These are phyloP conservation scores for Melieria picta DNA, from an alignment of 2,888 invertebrate genomes.

Conservation along the genomic window DNA sequence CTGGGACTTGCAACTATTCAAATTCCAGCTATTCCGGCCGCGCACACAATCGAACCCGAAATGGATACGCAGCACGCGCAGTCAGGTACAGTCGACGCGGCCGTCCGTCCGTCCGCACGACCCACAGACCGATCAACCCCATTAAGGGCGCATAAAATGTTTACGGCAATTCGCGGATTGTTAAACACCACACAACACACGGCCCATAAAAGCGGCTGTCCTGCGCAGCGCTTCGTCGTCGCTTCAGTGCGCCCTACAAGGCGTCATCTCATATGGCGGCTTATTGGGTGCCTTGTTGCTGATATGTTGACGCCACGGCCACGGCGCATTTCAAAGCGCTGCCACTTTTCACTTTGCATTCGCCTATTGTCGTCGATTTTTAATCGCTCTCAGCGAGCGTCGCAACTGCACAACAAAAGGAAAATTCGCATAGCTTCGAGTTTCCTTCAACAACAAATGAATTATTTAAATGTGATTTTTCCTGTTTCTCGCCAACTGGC, in stretches of 20 bases:
- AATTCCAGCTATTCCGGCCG: too few species aligned
- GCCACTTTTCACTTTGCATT: conserved; percentile 1
- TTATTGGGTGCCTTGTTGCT: too few species aligned
- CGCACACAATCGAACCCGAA: too few species aligned
- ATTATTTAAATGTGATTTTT: conserved; percentile 37
- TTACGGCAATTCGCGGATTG: conserved; percentile 55
- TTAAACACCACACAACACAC: conserved; percentile 41
- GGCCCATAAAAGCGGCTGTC: not conserved
- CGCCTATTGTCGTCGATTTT: conserved; percentile 46
- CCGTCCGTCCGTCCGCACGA: too few species aligned
- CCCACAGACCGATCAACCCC: conserved; percentile 46
- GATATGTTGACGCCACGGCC: too few species aligned
- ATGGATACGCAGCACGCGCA: not conserved
- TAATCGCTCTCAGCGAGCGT: conserved; percentile 55
- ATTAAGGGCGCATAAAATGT: conserved; percentile 46
- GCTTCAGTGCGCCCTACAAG: too few species aligned
- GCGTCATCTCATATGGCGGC: too few species aligned
- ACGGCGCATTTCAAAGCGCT: too few species aligned
- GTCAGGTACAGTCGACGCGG: not conserved
- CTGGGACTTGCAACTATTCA: too few species aligned
- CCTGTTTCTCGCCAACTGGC: conserved; percentile 16
- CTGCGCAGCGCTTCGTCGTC: too few species aligned
- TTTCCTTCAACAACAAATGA: conserved; percentile 24
- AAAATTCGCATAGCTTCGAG: conserved; percentile 17
- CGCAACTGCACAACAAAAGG: conserved; percentile 38